phyloP scores from a whole-genome alignment of 1,140 invertebrate species.

The Drosophila sp. region DNA sequence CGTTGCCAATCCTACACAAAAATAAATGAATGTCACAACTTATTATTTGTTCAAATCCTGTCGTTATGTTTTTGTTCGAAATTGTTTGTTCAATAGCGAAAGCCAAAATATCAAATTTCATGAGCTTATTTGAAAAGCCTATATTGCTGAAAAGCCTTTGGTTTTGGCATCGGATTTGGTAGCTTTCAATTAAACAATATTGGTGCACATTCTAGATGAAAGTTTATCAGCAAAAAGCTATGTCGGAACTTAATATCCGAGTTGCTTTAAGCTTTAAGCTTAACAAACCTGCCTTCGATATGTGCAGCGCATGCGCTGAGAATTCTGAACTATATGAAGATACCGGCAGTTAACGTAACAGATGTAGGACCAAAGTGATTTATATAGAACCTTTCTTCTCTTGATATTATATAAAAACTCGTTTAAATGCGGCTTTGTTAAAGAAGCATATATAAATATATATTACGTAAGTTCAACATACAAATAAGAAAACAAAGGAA shows the following conservation, averaged over 20 bases:
- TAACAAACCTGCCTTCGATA: not conserved
- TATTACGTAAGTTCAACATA: too few species aligned
- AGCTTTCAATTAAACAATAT: not conserved
- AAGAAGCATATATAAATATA: too few species aligned
- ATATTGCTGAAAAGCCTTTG: not conserved
- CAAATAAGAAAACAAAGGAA: too few species aligned
- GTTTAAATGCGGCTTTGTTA: too few species aligned
- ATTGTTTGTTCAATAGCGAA: slow-evolving; percentile 50
- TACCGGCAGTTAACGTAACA: too few species aligned
- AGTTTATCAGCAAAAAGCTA: slow-evolving; percentile 2
- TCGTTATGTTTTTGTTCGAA: not conserved
- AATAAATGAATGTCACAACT: not conserved
- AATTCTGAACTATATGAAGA: too few species aligned
- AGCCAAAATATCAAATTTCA: not conserved
- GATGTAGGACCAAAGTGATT: too few species aligned
- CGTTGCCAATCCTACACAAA: not conserved
- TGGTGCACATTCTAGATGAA: not conserved
- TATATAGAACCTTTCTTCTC: too few species aligned
- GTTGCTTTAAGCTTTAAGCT: not conserved
- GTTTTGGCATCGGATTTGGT: not conserved
- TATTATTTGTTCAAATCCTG: not conserved
- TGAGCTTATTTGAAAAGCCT: slow-evolving; percentile 12
- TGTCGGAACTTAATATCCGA: not conserved
- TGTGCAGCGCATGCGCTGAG: not conserved
- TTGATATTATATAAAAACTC: too few species aligned